Base-by-base conservation (phyloP, 2,888 invertebrate species). In the Iselma pallidipennis region DNA sequence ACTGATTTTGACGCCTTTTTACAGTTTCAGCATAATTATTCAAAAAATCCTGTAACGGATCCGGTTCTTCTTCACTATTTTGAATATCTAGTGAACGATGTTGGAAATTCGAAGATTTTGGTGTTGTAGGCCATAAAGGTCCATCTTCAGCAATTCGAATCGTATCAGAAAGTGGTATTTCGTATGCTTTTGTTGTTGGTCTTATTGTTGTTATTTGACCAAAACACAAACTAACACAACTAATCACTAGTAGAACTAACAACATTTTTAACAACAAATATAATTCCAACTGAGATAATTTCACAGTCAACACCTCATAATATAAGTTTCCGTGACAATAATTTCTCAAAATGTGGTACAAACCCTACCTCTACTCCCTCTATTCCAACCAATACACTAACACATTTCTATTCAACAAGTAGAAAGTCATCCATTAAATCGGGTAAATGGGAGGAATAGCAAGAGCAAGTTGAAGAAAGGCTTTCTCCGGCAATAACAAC, bases 31-130 rank as follows among this genome's bases (percentile, higher is more conserved):
- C 84, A 72, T 88, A 88, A 29, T 86, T 84, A 64, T 86, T 81
- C 57, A 88, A 82, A 70, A 87, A 86, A 68, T 88, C 87, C 65
- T 88, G 86, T 16, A 88, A 77, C 48, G 86, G 84, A 4, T 76
- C 67, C 12, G 61, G 62, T n/a, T 73, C 70, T 57, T 78, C 69
- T 59, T 66, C 82, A 77, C 68, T 80, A 75, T 26, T 79, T 52
- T 50, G 12, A 50, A 62, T 9, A 37, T 56, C 21, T 7, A 59
- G 80, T 79, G 83, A 83, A 4, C 82, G 72, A 68, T 56, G 64
- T 42, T 65, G 53, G 14, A 25, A 52, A 53, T 57, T 33, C 12
- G 45, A 31, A 7, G 54, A 50, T 25, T 23, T 33, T 7, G 57
- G 53, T 53, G 48, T 57, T 23, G 37, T 52, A n/a, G 54, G 25